These are phyloP conservation scores for Willowsia nigromaculata DNA, from an alignment of 2,888 invertebrate genomes.

Conservation along the genomic window DNA sequence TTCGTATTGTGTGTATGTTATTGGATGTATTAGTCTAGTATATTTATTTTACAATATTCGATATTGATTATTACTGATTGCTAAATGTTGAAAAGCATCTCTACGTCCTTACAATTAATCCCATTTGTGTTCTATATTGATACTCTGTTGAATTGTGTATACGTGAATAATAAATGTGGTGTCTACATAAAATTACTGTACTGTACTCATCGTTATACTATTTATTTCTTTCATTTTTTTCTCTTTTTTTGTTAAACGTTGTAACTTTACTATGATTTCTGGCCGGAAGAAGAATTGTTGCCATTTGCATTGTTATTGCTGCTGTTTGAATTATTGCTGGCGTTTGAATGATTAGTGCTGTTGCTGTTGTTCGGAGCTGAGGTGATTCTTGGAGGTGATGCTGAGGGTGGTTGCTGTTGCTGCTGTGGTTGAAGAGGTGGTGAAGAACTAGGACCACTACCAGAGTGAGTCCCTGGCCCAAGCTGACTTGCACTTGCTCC, in stretches of 20 bases:
- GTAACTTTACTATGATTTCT: slow-evolving; percentile 75
- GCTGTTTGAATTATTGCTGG: slow-evolving; percentile 57
- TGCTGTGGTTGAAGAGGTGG: slow-evolving; percentile 76
- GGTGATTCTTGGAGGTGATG: slow-evolving; percentile 76
- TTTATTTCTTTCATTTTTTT: slow-evolving; percentile 35
- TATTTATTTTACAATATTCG: not conserved
- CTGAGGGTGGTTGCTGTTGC: slow-evolving; percentile 70
- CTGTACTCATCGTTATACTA: slow-evolving; percentile 14
- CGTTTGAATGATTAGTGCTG: slow-evolving; percentile 70
- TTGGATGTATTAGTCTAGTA: not conserved
- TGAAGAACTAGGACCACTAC: slow-evolving; percentile 75
- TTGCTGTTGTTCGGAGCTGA: slow-evolving; percentile 76
- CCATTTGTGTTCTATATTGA: not conserved
- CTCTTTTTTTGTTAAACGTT: not conserved
- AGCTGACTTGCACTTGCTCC: slow-evolving; percentile 74
- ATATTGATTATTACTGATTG: not conserved
- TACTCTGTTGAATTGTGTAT: slow-evolving; percentile 33
- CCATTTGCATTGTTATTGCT: slow-evolving; percentile 73
- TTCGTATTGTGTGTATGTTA: not conserved
- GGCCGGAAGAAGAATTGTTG: slow-evolving; percentile 77
- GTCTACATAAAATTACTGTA: slow-evolving; percentile 7
- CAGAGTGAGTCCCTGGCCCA: slow-evolving; percentile 74
- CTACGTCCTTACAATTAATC: not conserved
- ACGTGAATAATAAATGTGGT: slow-evolving; percentile 30
- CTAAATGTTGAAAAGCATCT: slow-evolving; percentile 19